phyloP scores from a whole-genome alignment of 2,888 invertebrate species.

The Vesta saturnalis region DNA sequence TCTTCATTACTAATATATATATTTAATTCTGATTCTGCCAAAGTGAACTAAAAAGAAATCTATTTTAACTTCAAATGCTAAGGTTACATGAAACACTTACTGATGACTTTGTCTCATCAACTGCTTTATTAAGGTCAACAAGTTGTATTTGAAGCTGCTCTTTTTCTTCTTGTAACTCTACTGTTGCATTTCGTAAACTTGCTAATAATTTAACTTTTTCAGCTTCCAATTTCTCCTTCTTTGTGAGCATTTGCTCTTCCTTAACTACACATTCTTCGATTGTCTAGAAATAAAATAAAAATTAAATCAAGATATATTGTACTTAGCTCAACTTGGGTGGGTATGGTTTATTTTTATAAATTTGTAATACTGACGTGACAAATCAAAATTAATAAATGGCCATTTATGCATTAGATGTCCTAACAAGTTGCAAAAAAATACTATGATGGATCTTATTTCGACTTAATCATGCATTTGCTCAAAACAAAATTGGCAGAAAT shows the following conservation, averaged over 20 bases:
- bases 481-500: too few relatives aligned
- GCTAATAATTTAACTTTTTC: constrained; percentile 70
- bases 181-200: constrained; percentile 73
- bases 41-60: constrained; percentile 56
- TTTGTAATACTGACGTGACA: too few relatives aligned
- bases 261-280: constrained; percentile 66
- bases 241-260: constrained; percentile 64
- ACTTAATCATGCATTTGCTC: too few relatives aligned
- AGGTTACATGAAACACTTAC: constrained; percentile 47
- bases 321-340: too few relatives aligned
- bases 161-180: constrained; percentile 76
- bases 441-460: too few relatives aligned
- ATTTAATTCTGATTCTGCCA: constrained; percentile 83
- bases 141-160: constrained; percentile 75
- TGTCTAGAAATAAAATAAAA: constrained; percentile 38
- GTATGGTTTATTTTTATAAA: too few relatives aligned
- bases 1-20: constrained; percentile 75
- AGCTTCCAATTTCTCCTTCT: constrained; percentile 68
- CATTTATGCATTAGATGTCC: too few relatives aligned
- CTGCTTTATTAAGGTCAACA: constrained; percentile 73
- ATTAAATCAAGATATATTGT: neutral
- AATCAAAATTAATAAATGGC: too few relatives aligned
- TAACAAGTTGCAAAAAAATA: too few relatives aligned
- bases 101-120: constrained; percentile 75
- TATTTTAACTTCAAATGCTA: neutral